phyloP scores from a whole-genome alignment of 2,888 invertebrate genomes.

The Drosophila vallismaia region DNA sequence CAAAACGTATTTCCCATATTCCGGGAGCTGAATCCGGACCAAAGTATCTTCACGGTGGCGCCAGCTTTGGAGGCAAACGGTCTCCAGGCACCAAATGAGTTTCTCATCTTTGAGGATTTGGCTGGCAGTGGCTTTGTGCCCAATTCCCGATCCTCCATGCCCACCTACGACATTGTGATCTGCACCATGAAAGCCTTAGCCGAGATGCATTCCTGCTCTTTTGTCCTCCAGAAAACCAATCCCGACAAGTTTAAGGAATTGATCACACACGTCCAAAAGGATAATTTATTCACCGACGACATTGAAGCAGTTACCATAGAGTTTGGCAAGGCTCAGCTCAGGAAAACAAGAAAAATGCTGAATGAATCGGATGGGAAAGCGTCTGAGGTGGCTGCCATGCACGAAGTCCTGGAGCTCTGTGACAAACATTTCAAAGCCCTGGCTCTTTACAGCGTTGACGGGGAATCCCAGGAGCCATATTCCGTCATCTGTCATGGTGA shows the following conservation, averaged over 20 bases:
- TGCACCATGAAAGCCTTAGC: conserved; percentile 84
- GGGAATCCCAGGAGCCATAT: conserved; percentile 64
- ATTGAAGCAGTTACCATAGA: conserved; percentile 71
- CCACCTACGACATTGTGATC: conserved; percentile 83
- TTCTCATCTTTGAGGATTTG: conserved; percentile 78
- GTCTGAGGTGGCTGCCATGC: conserved; percentile 33
- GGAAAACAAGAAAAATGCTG: conserved; percentile 66
- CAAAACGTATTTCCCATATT: conserved; percentile 67
- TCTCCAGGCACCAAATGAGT: conserved; percentile 65
- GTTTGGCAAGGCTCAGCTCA: conserved; percentile 74
- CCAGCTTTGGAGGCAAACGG: conserved; percentile 67
- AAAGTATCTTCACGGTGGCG: conserved; percentile 25
- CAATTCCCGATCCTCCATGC: conserved; percentile 79
- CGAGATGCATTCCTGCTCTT: conserved; percentile 84
- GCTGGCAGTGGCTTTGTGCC: conserved; percentile 50
- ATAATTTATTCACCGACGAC: conserved; percentile 70
- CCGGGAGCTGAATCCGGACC: conserved; percentile 7
- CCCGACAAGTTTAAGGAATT: conserved; percentile 55
- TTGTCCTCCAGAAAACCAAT: conserved; percentile 81
- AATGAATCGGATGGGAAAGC: conserved; percentile 11
- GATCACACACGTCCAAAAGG: conserved; percentile 56
- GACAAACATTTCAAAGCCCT: conserved; percentile 64
- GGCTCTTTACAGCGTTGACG: conserved; percentile 67
- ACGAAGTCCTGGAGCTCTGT: conserved; percentile 58
- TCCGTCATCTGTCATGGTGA: conserved; percentile 81